Conservation (phyloP, 2,797 vertebrate genomes). For the Danionella dracula region DNA sequence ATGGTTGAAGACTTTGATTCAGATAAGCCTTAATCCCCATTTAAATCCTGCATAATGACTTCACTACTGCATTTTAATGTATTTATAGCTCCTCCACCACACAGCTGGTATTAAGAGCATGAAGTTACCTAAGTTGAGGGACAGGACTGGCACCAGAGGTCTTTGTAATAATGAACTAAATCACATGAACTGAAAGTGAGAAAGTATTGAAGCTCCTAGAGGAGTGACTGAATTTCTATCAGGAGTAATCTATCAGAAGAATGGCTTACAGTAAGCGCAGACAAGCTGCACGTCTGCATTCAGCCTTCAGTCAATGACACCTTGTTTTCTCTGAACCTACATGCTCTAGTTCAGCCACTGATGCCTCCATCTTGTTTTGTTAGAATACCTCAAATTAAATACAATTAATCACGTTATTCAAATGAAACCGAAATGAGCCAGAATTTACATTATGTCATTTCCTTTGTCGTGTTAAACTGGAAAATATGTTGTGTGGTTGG, state of each 20-base stretch:
- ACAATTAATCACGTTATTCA: no score
- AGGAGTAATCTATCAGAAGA: constrained; percentile 60
- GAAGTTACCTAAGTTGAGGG: constrained; percentile 13
- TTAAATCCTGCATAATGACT: constrained; percentile 22
- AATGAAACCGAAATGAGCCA: no score
- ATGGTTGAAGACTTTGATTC: constrained; percentile 26
- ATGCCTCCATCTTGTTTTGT: no score
- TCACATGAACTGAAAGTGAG: constrained; percentile 46
- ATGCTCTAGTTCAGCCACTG: no score
- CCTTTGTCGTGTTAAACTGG: no score
- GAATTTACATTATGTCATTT: no score
- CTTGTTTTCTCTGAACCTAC: no score
- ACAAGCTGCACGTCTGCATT: not conserved
- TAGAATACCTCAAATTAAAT: no score
- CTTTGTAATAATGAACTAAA: constrained; percentile 49
- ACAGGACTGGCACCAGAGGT: constrained; percentile 26
- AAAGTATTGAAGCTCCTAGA: constrained; percentile 63
- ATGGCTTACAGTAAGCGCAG: constrained; percentile 47
- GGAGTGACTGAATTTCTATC: constrained; percentile 51
- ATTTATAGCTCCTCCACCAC: not conserved
- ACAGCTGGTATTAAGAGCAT: not conserved
- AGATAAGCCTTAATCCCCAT: constrained; percentile 21
- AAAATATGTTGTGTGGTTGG: no score
- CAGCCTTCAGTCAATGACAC: no score
- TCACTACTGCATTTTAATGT: constrained; percentile 17